phyloP scores from a whole-genome alignment of 2,113 vertebrate species.

The Cololabis saira region DNA sequence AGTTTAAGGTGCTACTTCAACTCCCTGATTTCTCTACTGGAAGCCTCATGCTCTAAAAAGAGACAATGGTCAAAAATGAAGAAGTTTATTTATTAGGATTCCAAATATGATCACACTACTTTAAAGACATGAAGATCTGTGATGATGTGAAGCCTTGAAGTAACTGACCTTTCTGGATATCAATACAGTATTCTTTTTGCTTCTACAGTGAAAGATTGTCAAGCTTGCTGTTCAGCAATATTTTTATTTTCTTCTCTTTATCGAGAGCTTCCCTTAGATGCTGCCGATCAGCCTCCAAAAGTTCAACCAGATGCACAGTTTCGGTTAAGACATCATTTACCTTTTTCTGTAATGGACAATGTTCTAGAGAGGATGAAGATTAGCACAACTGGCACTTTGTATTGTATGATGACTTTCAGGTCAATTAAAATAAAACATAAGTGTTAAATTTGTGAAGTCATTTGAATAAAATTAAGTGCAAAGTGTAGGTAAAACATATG shows the following conservation, averaged over 20 bases:
- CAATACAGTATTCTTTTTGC: constrained; percentile 78
- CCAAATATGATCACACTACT: not conserved
- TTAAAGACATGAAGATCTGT: not conserved
- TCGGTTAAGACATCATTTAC: constrained; percentile 83
- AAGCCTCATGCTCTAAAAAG: constrained; percentile 79
- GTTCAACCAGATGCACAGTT: constrained; percentile 83
- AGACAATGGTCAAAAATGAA: constrained; percentile 2
- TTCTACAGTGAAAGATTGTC: constrained; percentile 83
- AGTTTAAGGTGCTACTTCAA: constrained; percentile 79
- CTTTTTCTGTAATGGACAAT: constrained; percentile 77
- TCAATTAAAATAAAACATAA: not conserved
- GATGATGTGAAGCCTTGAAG: not conserved
- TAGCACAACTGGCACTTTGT: constrained; percentile 1
- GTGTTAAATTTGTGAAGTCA: too few relatives aligned
- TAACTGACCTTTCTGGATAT: constrained; percentile 82
- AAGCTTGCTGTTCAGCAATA: constrained; percentile 74
- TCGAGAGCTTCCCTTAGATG: constrained; percentile 82
- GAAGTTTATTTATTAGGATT: constrained; percentile 2
- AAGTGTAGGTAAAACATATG: not conserved
- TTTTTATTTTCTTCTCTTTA: constrained; percentile 77
- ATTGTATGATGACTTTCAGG: not conserved
- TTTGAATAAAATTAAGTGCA: not conserved
- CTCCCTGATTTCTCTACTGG: constrained; percentile 76
- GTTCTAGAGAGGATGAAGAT: constrained; percentile 53
- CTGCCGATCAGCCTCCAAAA: constrained; percentile 85